These are phyloP conservation scores for Andrena dorsata DNA, from an alignment of 2,888 invertebrate genomes.

Conservation along the genomic window DNA sequence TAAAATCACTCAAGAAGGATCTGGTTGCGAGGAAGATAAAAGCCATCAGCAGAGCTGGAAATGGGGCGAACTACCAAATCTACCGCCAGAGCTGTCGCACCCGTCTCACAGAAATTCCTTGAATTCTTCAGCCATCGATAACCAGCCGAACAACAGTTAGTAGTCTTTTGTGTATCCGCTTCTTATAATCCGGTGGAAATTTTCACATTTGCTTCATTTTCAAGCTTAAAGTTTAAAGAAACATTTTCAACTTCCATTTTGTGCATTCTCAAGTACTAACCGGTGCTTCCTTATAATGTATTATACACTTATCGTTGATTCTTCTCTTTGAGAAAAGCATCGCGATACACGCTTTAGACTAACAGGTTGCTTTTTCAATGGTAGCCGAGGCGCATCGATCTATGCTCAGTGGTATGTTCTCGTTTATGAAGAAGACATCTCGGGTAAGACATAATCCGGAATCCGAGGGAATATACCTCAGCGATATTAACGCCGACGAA, in stretches of 20 bases:
- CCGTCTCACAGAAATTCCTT: slow-evolving; percentile 76
- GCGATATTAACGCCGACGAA: slow-evolving; percentile 94
- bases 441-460: slow-evolving; percentile 88
- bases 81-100: slow-evolving; percentile 80
- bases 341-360: slow-evolving; percentile 46
- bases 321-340: background rate
- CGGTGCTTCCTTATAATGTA: background rate
- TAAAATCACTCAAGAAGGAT: slow-evolving; percentile 85
- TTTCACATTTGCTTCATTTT: background rate
- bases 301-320: slow-evolving; percentile 5
- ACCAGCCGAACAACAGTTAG: slow-evolving; percentile 79
- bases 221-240: background rate
- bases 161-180: slow-evolving; percentile 26
- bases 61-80: slow-evolving; percentile 94
- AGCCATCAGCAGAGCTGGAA: slow-evolving; percentile 91
- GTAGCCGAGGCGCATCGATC: slow-evolving; percentile 87
- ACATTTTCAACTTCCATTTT: background rate
- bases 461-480: slow-evolving; percentile 95
- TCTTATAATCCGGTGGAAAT: background rate
- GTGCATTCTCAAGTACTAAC: slow-evolving; percentile 27
- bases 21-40: slow-evolving; percentile 82
- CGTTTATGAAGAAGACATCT: slow-evolving; percentile 93
- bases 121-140: slow-evolving; percentile 71
- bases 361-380: slow-evolving; percentile 73
- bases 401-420: slow-evolving; percentile 96